Percentiles rank a stretch among this genome's conserved stretches.
phyloP scores from a whole-genome alignment of 2,113 vertebrate species.

The Miniopterus natalensis region DNA sequence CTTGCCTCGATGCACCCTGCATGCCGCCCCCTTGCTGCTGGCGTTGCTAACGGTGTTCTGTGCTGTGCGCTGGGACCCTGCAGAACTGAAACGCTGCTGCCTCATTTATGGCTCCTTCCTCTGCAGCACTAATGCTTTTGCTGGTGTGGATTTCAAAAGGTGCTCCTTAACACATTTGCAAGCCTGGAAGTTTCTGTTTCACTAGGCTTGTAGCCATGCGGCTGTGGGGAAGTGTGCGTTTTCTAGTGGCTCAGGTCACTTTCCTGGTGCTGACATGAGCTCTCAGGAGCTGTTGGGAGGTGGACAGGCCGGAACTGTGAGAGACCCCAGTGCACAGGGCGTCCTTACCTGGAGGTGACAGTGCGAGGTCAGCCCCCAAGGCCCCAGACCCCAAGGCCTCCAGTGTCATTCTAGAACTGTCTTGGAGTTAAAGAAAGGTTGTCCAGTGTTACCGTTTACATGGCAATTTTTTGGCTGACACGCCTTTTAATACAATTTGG shows the following conservation, averaged over 20 bases:
- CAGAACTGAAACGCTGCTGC: not conserved
- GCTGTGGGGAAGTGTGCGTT: not conserved
- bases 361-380: not conserved
- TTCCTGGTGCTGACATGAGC: not conserved
- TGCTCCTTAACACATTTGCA: constrained; percentile 22
- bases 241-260: not conserved
- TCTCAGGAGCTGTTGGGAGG: not conserved
- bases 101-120: not conserved
- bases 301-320: not conserved
- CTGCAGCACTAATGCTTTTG: constrained; percentile 56
- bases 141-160: constrained; percentile 69
- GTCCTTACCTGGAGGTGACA: not conserved
- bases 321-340: not conserved
- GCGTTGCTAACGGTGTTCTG: not conserved
- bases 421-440: not conserved
- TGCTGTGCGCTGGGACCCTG: not conserved
- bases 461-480: not conserved
- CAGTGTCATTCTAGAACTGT: not conserved
- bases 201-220: not conserved
- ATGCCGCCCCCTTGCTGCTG: not conserved
- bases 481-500: not conserved
- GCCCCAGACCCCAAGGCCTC: not conserved
- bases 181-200: not conserved
- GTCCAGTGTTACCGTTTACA: too few species aligned
- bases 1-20: not conserved